A percentile compares a stretch with the other conserved stretches of the same genome.
These are phyloP conservation scores for Genyomyrus donnyi DNA, from an alignment of 2,113 vertebrate species.

Conservation along the genomic window DNA sequence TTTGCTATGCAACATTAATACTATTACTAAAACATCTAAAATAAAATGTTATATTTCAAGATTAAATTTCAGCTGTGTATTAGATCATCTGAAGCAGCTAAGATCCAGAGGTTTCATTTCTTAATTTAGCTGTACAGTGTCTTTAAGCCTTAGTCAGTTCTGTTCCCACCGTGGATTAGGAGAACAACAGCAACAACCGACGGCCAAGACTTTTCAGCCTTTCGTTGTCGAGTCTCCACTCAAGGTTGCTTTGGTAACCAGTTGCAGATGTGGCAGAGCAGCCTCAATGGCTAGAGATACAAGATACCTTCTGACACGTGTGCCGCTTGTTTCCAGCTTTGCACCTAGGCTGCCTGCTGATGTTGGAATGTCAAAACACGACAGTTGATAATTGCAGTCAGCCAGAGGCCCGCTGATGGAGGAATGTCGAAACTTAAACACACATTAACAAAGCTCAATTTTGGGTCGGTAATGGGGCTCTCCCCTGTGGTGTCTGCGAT, in stretches of 20 bases:
- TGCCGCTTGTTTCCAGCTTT: slow-evolving; percentile 60
- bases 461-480: slow-evolving; percentile 50
- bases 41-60: not conserved
- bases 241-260: slow-evolving; percentile 51
- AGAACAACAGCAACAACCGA: not conserved
- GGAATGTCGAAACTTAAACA: slow-evolving; percentile 54
- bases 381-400: slow-evolving; percentile 50
- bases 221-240: not conserved
- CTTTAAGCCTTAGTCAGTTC: not conserved
- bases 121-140: not conserved
- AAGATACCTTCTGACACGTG: slow-evolving; percentile 59
- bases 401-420: slow-evolving; percentile 52
- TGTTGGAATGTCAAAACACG: slow-evolving; percentile 61
- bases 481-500: slow-evolving; percentile 33
- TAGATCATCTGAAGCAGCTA: not conserved
- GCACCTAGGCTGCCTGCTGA: slow-evolving; percentile 58
- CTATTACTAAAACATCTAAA: not conserved
- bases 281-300: slow-evolving; percentile 49
- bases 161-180: not conserved
- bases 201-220: not conserved
- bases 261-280: slow-evolving; percentile 49
- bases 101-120: not conserved
- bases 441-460: slow-evolving; percentile 43
- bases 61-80: not conserved
- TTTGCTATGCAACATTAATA: slow-evolving; percentile 4